These are phyloP conservation scores for Sarcophaga peregrina DNA, from an alignment of 1,140 invertebrate genomes.

Conservation along the genomic window DNA sequence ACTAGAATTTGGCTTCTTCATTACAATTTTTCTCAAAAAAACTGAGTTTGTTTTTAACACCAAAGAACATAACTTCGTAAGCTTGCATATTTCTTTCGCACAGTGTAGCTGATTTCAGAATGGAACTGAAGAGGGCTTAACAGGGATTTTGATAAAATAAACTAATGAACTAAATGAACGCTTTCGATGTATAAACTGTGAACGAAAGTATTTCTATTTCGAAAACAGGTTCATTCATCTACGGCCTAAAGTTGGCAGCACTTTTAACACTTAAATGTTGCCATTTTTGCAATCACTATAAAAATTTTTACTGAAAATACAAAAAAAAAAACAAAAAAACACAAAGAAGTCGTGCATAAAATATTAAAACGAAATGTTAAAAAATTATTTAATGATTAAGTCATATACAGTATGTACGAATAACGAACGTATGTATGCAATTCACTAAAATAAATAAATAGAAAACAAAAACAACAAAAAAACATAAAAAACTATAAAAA, in stretches of 20 bases:
- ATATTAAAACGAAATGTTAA: conserved; percentile 8
- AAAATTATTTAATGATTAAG: conserved; percentile 41
- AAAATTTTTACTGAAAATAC: too few species aligned
- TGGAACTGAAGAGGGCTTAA: too few species aligned
- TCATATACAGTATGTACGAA: not conserved
- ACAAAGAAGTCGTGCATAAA: conserved; percentile 19
- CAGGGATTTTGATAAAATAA: too few species aligned
- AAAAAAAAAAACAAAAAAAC: not conserved
- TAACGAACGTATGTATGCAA: not conserved
- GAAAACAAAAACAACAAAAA: not conserved
- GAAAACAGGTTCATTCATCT: conserved; percentile 8
- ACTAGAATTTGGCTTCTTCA: too few species aligned
- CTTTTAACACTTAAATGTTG: not conserved
- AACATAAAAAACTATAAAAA: not conserved
- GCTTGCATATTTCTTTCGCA: too few species aligned
- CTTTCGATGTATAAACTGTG: too few species aligned
- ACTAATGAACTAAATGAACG: too few species aligned
- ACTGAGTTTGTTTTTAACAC: too few species aligned
- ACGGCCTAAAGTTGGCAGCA: conserved; percentile 2
- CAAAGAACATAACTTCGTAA: too few species aligned
- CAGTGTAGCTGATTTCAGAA: too few species aligned
- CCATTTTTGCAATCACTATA: not conserved
- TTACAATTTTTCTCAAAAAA: too few species aligned
- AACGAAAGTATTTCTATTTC: not conserved
- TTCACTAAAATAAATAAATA: not conserved